A percentile compares a stretch with the other conserved stretches of the same genome.
Conservation (phyloP, 2,888 invertebrate genomes). For the Tetramorium bicarinatum region DNA sequence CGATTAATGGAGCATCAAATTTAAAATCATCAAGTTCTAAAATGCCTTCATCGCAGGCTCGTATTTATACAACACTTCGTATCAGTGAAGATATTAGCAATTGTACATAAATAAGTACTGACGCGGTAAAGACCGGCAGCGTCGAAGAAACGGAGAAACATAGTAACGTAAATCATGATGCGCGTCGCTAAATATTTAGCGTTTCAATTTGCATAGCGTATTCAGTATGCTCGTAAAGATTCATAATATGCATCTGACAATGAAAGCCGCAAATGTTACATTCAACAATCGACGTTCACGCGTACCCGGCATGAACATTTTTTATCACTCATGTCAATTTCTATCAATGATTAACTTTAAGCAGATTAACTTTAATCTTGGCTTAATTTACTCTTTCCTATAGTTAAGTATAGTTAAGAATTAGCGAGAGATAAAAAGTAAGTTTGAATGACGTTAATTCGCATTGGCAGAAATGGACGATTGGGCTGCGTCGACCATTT, state of each 20-base stretch:
- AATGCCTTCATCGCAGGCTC: not conserved
- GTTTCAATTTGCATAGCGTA: not conserved
- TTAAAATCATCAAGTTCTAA: not conserved
- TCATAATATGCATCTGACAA: not conserved
- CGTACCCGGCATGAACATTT: not conserved
- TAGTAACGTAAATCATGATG: conserved; percentile 21
- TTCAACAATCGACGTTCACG: not conserved
- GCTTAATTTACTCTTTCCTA: too few species aligned
- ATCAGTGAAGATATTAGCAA: not conserved
- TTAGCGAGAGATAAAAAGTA: too few species aligned
- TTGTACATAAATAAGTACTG: conserved; percentile 14
- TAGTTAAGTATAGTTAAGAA: too few species aligned
- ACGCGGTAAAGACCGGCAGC: not conserved
- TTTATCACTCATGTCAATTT: not conserved
- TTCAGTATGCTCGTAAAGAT: not conserved
- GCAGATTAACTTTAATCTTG: too few species aligned
- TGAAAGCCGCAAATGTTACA: not conserved
- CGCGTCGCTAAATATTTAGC: conserved; percentile 16
- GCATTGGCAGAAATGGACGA: too few species aligned
- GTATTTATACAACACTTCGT: not conserved
- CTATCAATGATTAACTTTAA: too few species aligned
- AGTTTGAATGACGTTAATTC: too few species aligned
- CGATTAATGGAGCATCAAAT: not conserved
- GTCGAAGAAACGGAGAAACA: not conserved
- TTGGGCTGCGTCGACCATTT: not conserved